Conservation (phyloP, 2,113 vertebrate species). For the Sylvietta virens region DNA sequence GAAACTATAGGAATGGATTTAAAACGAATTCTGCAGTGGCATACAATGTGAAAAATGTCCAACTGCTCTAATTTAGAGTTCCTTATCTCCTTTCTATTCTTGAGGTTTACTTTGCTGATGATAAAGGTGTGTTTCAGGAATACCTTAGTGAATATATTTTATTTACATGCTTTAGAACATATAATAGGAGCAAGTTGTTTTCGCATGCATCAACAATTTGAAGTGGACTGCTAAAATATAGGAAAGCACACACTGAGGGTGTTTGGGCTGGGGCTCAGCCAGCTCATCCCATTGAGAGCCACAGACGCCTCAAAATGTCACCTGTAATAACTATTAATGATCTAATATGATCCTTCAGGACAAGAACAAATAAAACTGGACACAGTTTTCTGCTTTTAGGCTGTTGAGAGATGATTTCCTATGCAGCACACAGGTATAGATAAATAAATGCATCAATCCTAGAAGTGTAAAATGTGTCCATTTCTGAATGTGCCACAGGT, state of each 20-base stretch:
- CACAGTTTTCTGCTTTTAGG: background rate
- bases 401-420: background rate
- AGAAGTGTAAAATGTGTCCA: background rate
- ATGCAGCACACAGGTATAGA: accelerated
- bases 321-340: background rate
- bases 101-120: background rate
- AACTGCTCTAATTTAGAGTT: background rate
- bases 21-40: background rate
- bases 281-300: background rate
- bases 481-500: background rate
- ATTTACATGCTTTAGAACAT: background rate
- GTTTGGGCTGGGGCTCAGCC: background rate
- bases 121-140: background rate
- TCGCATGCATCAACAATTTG: background rate
- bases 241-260: background rate
- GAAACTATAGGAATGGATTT: background rate
- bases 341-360: background rate
- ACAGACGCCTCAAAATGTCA: background rate
- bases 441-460: background rate
- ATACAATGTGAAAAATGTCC: background rate
- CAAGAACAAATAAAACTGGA: background rate
- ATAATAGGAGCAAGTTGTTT: background rate
- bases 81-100: background rate
- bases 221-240: background rate
- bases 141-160: background rate